Conservation (phyloP, 2,888 invertebrate species). For the Odiellus spinosus region DNA sequence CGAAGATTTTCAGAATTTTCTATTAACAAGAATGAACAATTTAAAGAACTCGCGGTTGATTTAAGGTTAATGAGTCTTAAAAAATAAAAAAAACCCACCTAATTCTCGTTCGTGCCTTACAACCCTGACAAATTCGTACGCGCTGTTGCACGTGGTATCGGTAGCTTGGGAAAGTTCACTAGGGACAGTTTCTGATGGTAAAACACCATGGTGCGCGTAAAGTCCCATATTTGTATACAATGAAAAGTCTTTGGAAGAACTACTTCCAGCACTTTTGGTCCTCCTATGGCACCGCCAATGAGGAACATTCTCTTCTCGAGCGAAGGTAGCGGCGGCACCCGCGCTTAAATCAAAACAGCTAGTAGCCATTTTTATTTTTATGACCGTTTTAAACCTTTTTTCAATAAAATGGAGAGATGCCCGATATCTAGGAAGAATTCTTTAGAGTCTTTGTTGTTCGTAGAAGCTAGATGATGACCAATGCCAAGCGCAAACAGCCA, state of each 20-base stretch:
- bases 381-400: too few relatives aligned
- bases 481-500: too few relatives aligned
- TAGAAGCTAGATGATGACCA: too few relatives aligned
- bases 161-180: constrained; percentile 4
- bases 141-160: background rate
- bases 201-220: constrained; percentile 19
- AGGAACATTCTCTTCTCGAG: constrained; percentile 13
- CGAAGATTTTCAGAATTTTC: constrained; percentile 29
- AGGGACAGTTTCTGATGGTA: constrained; percentile 6
- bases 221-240: constrained; percentile 20
- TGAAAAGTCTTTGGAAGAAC: constrained; percentile 17
- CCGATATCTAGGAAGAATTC: too few relatives aligned
- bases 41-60: background rate
- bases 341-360: constrained; percentile 16
- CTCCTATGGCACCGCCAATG: constrained; percentile 18
- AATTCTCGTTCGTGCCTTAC: background rate
- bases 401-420: too few relatives aligned
- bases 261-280: constrained; percentile 20
- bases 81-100: background rate
- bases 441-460: too few relatives aligned
- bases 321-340: constrained; percentile 8
- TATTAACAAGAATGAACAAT: background rate
- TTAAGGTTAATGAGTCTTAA: background rate
- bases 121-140: background rate
- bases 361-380: constrained; percentile 10